Conservation (phyloP, 2,797 vertebrate species). For the Sphenodon punctatus region DNA sequence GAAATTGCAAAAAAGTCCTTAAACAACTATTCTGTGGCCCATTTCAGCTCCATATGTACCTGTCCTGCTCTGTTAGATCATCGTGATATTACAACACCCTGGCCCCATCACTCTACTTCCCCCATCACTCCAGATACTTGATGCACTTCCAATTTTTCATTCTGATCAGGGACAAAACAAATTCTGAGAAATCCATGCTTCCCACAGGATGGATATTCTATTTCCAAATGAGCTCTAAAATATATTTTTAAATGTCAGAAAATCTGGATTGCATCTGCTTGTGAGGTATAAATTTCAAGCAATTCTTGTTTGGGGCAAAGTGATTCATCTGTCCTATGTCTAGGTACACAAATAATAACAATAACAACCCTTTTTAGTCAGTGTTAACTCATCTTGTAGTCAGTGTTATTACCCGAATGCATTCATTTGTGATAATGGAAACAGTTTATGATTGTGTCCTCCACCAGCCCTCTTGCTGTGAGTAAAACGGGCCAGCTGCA, state of each 20-base stretch:
- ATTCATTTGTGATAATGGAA: background rate
- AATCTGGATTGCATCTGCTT: background rate
- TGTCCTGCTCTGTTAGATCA: too few species aligned
- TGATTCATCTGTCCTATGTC: background rate
- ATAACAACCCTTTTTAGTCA: background rate
- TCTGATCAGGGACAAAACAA: background rate
- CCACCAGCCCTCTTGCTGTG: background rate
- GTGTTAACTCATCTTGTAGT: background rate
- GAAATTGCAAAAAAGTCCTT: too few species aligned
- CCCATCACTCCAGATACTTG: too few species aligned
- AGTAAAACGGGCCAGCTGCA: background rate
- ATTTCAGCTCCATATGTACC: too few species aligned
- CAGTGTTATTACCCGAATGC: background rate
- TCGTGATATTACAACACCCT: too few species aligned
- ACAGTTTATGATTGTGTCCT: background rate
- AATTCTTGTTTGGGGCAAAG: background rate
- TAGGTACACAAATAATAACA: background rate
- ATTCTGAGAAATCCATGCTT: background rate
- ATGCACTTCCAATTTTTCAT: too few species aligned
- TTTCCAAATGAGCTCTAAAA: background rate
- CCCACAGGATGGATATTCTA: background rate
- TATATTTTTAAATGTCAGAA: background rate
- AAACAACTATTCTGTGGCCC: too few species aligned
- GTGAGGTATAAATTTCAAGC: background rate
- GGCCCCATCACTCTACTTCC: too few species aligned